A percentile compares a stretch with the other conserved stretches of the same genome.
These are phyloP conservation scores for Python bivittatus DNA, from an alignment of 2,113 vertebrate genomes.

Conservation along the genomic window DNA sequence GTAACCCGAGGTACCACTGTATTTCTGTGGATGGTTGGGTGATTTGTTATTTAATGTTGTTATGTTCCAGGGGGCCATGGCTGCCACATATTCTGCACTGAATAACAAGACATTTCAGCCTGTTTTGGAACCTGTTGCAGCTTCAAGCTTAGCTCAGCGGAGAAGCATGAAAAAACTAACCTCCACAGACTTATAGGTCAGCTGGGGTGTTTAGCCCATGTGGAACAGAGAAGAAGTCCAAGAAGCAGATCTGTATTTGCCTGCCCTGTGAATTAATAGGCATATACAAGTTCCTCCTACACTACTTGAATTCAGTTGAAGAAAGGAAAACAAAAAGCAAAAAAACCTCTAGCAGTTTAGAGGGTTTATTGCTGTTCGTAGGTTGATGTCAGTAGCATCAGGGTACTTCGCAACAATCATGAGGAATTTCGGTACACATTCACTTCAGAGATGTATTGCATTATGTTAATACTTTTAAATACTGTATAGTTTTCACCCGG, in stretches of 20 bases:
- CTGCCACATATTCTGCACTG: slow-evolving; percentile 91
- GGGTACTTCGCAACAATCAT: slow-evolving; percentile 58
- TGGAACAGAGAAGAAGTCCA: slow-evolving; percentile 60
- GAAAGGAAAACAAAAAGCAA: slow-evolving; percentile 34
- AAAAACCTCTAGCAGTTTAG: slow-evolving; percentile 61
- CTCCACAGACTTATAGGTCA: slow-evolving; percentile 91
- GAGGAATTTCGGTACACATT: slow-evolving; percentile 63
- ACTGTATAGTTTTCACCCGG: slow-evolving; percentile 67
- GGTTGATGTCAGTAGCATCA: slow-evolving; percentile 58
- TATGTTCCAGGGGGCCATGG: slow-evolving; percentile 86
- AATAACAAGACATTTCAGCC: slow-evolving; percentile 94
- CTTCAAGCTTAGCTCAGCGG: slow-evolving; percentile 94
- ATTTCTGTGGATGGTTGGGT: too few species aligned
- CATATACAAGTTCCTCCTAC: slow-evolving; percentile 70
- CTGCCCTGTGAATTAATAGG: slow-evolving; percentile 68
- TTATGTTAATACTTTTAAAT: slow-evolving; percentile 64
- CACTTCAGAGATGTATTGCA: slow-evolving; percentile 66
- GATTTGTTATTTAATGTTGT: slow-evolving; percentile 20
- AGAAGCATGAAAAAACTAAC: slow-evolving; percentile 97
- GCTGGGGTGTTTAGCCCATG: slow-evolving; percentile 62
- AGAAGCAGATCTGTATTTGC: slow-evolving; percentile 60
- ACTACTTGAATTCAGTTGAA: slow-evolving; percentile 80
- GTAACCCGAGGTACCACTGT: too few species aligned
- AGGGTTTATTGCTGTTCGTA: slow-evolving; percentile 66
- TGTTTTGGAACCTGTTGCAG: slow-evolving; percentile 92